These are phyloP conservation scores for Papio anubis DNA, from an alignment of 2,113 vertebrate species.

Conservation along the genomic window DNA sequence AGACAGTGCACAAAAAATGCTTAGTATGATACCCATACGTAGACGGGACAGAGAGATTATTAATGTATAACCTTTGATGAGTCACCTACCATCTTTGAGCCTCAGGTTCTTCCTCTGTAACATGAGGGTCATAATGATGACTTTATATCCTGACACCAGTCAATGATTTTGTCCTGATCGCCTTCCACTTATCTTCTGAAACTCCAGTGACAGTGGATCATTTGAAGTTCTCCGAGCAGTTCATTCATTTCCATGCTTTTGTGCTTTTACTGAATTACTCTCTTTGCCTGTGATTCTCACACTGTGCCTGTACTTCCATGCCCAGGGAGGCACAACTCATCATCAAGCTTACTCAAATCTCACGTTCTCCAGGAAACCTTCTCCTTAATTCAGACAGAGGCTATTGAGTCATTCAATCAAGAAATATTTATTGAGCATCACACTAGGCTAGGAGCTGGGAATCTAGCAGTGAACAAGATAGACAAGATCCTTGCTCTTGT, in stretches of 20 bases:
- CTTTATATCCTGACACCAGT: background rate
- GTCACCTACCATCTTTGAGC: background rate
- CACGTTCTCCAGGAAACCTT: background rate
- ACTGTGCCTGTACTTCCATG: background rate
- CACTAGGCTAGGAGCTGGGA: background rate
- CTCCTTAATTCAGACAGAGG: background rate
- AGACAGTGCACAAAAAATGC: background rate
- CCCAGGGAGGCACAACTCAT: background rate
- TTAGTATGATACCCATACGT: background rate
- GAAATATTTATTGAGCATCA: background rate
- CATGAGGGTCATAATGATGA: background rate
- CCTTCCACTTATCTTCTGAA: background rate
- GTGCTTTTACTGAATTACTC: background rate
- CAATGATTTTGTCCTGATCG: background rate
- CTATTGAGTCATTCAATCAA: background rate
- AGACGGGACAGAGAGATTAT: background rate
- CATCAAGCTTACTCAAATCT: background rate
- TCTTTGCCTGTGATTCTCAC: background rate
- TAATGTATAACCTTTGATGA: background rate
- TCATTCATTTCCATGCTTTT: background rate
- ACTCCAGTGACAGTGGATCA: background rate
- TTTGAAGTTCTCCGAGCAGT: background rate
- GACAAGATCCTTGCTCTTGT: background rate
- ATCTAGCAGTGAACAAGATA: background rate
- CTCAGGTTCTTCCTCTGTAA: background rate